Conservation (phyloP, 2,888 invertebrate genomes). For the Sphaeridia pumilis region DNA sequence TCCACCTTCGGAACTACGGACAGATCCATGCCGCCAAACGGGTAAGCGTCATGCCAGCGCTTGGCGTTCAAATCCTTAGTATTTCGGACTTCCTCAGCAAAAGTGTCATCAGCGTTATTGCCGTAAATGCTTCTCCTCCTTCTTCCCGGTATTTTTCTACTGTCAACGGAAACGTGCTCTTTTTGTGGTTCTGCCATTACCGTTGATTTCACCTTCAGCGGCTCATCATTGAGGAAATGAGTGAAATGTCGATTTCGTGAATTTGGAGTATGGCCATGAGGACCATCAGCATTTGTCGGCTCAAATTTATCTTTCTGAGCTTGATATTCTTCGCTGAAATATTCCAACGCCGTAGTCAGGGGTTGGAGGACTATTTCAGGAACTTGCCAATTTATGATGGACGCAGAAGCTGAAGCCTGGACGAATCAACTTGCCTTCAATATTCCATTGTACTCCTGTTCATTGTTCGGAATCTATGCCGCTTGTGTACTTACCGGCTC, state of each 20-base stretch:
- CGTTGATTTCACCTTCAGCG: not conserved
- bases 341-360: not conserved
- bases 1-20: not conserved
- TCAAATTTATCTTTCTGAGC: constrained; percentile 5
- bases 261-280: constrained; percentile 14
- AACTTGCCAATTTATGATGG: not conserved
- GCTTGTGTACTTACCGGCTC: constrained; percentile 4
- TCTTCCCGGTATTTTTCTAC: not conserved
- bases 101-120: constrained; percentile 9
- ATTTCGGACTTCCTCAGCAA: constrained; percentile 8
- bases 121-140: not conserved
- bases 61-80: constrained; percentile 7
- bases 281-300: constrained; percentile 6
- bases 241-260: constrained; percentile 12
- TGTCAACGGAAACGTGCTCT: not conserved
- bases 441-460: not conserved
- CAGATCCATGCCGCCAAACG: constrained; percentile 9
- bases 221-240: constrained; percentile 3
- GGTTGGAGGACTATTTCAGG: not conserved
- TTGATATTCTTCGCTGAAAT: constrained; percentile 1
- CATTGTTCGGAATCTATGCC: not conserved
- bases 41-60: constrained; percentile 13
- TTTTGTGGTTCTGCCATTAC: constrained; percentile 1
- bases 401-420: constrained; percentile 9
- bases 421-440: not conserved